Evolutionary conservation across 2,888 invertebrate species (phyloP), one percentile per base, ranked within the genome.

Genomic region (Drosophila nr. medialis): DNA sequence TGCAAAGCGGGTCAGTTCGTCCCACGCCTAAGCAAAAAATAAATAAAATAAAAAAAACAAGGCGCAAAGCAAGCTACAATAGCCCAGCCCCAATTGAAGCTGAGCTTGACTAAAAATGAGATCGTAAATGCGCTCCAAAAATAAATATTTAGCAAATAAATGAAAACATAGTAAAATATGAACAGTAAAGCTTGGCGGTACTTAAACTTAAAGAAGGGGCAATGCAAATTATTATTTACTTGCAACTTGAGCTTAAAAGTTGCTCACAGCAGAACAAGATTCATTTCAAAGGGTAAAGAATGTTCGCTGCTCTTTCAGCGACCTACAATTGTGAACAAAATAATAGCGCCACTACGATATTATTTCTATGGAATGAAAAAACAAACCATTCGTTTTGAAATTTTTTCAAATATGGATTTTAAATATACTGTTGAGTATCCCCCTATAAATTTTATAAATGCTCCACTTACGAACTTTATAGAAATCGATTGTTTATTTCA

Each of bases 51-150:
- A 51, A 49, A 29, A 56, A 27, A 15, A 5, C 13, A 21, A 45
- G 45, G 21, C 45, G 15, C 8, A 45, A 8, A 4, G 8, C 29
- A 48, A 42, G 29, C 58, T 29, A 55, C 50, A 64, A 61, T 48
- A 62, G 54, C 58, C 38, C 55, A 59, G 64, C 50, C 63, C 38
- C 36, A 48, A 53, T 58, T 27, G 15, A 3, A 55, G 29, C 38
- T 56, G 1, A 30, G 34, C 18, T 58, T 32, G 30, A 50, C 8
- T 15, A 7, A 36, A 38, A 29, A 32, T 34, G 29, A 27, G 32
- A 40, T 56, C 45, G 48, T 53, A 65, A 77, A 72, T 74, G 75
- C 65, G 58, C 56, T 49, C 61, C 32, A 51, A 49, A 64, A 64
- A 42, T 64, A 15, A 38, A 32, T 40, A 40, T 55, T 64, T 29